Evolutionary conservation across 2,113 vertebrate species (phyloP).

Genomic region (Brachyhypopomus gauderio): DNA sequence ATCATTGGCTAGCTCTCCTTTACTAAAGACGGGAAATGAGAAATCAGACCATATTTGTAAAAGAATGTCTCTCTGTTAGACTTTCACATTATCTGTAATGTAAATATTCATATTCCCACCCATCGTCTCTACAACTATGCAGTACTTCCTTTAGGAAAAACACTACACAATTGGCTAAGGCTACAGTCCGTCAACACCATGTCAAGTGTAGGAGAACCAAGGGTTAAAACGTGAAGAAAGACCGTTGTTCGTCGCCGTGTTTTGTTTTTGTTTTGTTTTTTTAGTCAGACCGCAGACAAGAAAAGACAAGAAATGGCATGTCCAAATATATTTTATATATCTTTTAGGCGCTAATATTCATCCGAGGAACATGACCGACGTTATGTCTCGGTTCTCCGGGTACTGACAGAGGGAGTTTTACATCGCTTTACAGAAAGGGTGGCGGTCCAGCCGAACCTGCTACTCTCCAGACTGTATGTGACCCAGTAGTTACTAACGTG

Average conservation of each 20-base stretch:
- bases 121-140: neutral
- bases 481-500: constrained; percentile 1
- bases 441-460: constrained; percentile 37
- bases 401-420: neutral
- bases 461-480: constrained; percentile 35
- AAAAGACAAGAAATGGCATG: neutral
- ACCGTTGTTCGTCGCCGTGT: constrained; percentile 1
- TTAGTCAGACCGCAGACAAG: neutral
- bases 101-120: constrained; percentile 11
- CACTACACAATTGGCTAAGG: constrained; percentile 46
- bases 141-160: neutral
- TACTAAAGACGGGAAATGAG: no score
- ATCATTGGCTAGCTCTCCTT: no score
- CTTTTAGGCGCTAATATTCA: neutral
- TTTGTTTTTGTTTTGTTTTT: neutral
- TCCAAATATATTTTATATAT: neutral
- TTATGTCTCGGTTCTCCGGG: constrained; percentile 41
- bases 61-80: no score
- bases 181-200: constrained; percentile 47
- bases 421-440: constrained; percentile 16
- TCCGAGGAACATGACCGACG: neutral
- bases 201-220: constrained; percentile 34
- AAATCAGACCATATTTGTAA: no score
- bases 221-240: neutral
- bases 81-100: neutral